These are phyloP conservation scores for Eremophila alpestris DNA, from an alignment of 2,797 vertebrate genomes.

Conservation along the genomic window DNA sequence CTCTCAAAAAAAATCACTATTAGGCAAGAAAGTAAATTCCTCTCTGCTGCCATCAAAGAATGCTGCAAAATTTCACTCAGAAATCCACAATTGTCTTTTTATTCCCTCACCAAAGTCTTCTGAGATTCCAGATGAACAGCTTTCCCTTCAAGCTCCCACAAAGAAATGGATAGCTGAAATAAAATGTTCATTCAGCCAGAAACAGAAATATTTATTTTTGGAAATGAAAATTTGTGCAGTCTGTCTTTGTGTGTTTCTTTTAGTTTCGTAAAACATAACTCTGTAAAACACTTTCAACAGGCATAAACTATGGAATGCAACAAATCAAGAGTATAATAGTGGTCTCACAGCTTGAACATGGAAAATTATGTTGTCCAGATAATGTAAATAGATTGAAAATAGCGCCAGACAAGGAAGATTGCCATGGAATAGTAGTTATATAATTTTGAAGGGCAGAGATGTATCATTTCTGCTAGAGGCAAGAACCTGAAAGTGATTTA, in stretches of 20 bases:
- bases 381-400: conserved; percentile 29
- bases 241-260: neutral
- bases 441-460: neutral
- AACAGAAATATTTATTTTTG: neutral
- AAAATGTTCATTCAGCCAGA: neutral
- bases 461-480: neutral
- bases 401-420: neutral
- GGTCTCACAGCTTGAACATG: neutral
- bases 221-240: neutral
- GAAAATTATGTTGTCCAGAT: conserved; percentile 17
- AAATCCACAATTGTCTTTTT: neutral
- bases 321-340: neutral
- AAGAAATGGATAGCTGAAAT: neutral
- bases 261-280: neutral
- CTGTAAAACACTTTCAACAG: neutral
- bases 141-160: neutral
- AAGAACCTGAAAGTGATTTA: neutral
- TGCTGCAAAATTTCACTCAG: neutral
- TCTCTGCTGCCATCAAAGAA: neutral
- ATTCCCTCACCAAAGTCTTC: neutral
- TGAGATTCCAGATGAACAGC: neutral
- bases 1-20: no score
- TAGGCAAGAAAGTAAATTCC: no score
- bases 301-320: neutral
- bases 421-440: neutral